Percentiles rank a stretch among this genome's conserved stretches.
phyloP scores from a whole-genome alignment of 2,797 vertebrate species.

The Taeniopygia guttata region DNA sequence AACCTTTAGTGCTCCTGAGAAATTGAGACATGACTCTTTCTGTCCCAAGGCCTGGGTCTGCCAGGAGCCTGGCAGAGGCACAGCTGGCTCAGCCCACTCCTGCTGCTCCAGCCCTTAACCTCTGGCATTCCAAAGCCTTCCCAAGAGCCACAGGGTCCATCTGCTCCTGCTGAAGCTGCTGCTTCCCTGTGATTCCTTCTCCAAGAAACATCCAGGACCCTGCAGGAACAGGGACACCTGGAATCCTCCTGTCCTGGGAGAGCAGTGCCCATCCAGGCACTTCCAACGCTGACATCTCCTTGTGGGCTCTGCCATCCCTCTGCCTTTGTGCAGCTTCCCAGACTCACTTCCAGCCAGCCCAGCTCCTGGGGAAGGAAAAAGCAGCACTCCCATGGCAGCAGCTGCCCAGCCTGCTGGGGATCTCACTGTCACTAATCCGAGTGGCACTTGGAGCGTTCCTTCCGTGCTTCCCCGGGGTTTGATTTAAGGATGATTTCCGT shows the following conservation, averaged over 20 bases:
- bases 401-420: background rate
- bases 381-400: background rate
- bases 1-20: background rate
- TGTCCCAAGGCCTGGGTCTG: background rate
- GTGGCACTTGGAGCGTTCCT: background rate
- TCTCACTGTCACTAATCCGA: background rate
- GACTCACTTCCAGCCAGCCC: background rate
- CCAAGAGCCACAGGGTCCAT: background rate
- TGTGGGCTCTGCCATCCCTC: background rate
- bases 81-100: background rate
- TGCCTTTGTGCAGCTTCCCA: background rate
- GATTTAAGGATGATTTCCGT: constrained; percentile 28
- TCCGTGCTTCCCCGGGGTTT: background rate
- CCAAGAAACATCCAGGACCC: background rate
- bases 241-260: constrained; percentile 11
- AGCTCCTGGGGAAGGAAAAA: constrained; percentile 29
- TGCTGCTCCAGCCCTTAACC: constrained; percentile 17
- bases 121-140: background rate
- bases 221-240: background rate
- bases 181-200: background rate
- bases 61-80: background rate
- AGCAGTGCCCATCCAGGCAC: background rate
- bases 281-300: background rate
- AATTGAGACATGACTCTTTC: background rate
- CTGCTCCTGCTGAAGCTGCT: constrained; percentile 8